Evolutionary conservation across 35 echinoderm and acorn worm genomes (phyloP), one percentile per base, ranked within the genome.

Genomic region (Antedon bifida): DNA sequence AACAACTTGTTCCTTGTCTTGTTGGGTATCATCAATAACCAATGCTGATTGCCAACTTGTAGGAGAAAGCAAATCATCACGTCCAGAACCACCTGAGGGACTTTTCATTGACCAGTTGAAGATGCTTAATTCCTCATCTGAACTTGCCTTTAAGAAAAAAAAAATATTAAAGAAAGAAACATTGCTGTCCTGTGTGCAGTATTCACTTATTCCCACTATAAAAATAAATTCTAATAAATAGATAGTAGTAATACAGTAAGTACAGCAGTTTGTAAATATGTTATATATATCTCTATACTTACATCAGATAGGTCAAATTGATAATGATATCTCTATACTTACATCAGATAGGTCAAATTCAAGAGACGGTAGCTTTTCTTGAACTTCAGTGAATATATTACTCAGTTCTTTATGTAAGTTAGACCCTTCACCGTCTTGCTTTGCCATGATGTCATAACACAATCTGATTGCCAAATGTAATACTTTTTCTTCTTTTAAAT

Each of bases 331-430:
- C n/a, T n/a, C n/a, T n/a, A n/a, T n/a, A 89, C 93, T 99, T 78
- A 99, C 95, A 86, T 92, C 91, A 39, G 95, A 97, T 3, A 85
- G 30, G 35, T 99, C 95, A 92, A 99, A 99, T 76, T 99, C 95
- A 34, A 99, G 82, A 1, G 95, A 92, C 5, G 95, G 95, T 9
- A 97, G 74, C 45, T 81, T 97, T 26, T 90, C 90, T 77, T 97
- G 94, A 0, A 97, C 90, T 55, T 99, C 95, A n/a, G 95, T 88
- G 86, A 99, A 99, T 75, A 99, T 99, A 38, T 88, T 78, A 77
- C 90, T 88, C 29, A 99, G 75, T 32, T 75, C 64, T 1, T 88
- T 88, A 36, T 92, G 83, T 0, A 99, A 74, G 12, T 86, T 91
- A 9, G 83, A 55, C 0, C 85, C 88, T 31, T 87, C 29, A 23